Evolutionary conservation across 2,797 vertebrate species (phyloP).

Genomic region (Arnoldichthys spilopterus): DNA sequence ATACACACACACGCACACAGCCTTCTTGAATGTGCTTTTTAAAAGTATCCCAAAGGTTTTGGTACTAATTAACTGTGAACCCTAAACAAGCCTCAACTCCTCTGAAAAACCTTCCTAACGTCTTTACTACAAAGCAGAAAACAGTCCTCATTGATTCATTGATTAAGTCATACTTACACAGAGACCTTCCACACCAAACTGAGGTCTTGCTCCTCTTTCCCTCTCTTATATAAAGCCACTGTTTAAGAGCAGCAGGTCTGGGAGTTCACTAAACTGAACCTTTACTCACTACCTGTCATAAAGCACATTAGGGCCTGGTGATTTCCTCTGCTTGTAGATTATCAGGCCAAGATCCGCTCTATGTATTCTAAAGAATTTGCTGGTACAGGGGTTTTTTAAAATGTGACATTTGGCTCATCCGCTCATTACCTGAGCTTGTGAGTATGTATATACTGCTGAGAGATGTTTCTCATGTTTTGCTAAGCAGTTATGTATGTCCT

Average conservation of each 20-base stretch:
- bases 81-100: not conserved
- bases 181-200: not conserved
- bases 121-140: not conserved
- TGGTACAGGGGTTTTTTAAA: constrained; percentile 7
- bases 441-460: not conserved
- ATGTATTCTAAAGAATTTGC: constrained; percentile 29
- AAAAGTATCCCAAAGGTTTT: not conserved
- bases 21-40: not conserved
- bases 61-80: constrained; percentile 27
- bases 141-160: not conserved
- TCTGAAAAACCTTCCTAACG: not conserved
- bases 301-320: constrained; percentile 11
- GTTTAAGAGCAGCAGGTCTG: constrained; percentile 21
- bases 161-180: constrained; percentile 31
- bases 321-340: constrained; percentile 33
- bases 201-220: not conserved
- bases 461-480: not conserved
- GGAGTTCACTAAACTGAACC: constrained; percentile 32
- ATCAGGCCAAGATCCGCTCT: constrained; percentile 24
- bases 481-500: not conserved
- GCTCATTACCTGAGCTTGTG: not conserved
- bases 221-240: constrained; percentile 7
- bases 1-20: not conserved
- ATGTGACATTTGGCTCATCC: not conserved
- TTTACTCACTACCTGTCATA: constrained; percentile 45